Evolutionary conservation across 2,113 vertebrate species (phyloP).

Genomic region (Piprites chloris): DNA sequence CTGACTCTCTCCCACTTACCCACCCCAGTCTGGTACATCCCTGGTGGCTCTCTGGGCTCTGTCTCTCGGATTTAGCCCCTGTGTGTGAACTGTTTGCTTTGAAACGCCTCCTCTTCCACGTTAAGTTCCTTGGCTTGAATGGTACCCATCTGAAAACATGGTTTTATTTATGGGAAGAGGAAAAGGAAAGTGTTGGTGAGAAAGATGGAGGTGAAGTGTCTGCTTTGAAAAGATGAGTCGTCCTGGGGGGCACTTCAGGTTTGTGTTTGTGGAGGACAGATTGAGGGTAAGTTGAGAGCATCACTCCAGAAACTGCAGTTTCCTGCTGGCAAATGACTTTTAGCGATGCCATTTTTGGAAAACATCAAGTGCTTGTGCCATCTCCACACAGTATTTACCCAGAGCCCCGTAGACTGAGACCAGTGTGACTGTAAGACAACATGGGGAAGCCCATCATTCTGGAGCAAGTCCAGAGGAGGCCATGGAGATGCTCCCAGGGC

Average conservation of each 20-base stretch:
- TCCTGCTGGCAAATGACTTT: background rate
- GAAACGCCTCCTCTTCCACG: accelerated
- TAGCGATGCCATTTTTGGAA: background rate
- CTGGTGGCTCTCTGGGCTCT: background rate
- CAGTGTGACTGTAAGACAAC: background rate
- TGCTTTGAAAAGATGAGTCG: background rate
- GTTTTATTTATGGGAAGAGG: background rate
- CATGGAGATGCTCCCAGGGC: accelerated
- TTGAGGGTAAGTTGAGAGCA: accelerated
- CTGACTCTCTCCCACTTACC: background rate
- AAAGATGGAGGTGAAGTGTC: background rate
- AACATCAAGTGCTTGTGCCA: background rate
- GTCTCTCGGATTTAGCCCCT: background rate
- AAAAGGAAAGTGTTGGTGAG: background rate
- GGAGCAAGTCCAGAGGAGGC: accelerated
- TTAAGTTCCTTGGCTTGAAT: background rate
- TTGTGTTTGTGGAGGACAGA: background rate
- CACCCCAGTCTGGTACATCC: accelerated
- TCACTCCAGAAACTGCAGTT: accelerated
- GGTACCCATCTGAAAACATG: accelerated
- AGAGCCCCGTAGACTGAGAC: background rate
- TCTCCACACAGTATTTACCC: background rate
- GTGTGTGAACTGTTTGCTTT: background rate
- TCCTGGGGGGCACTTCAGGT: background rate
- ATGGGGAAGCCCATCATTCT: background rate